Percentiles rank a stretch among this genome's conserved stretches.
phyloP scores from a whole-genome alignment of 1,140 invertebrate species.

The Homalodisca vitripennis region DNA sequence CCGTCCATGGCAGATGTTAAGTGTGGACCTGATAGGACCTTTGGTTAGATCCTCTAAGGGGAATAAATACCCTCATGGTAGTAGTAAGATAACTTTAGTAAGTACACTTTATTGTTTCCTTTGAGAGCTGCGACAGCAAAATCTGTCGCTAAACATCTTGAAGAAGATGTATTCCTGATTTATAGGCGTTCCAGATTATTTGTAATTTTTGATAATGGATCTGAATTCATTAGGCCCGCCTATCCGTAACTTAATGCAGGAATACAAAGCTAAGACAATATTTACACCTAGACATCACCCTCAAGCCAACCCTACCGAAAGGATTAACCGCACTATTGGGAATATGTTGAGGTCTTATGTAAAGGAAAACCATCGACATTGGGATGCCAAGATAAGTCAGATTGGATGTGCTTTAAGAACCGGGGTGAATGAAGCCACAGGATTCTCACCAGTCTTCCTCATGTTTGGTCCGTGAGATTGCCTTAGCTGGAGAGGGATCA shows the following conservation, averaged over 20 bases:
- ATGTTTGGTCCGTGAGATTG: not conserved
- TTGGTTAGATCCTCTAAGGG: not conserved
- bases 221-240: not conserved
- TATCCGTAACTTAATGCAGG: not conserved
- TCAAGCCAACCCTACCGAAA: slow-evolving; percentile 1
- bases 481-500: not conserved
- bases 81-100: not conserved
- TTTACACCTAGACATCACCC: not conserved
- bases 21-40: slow-evolving; percentile 8
- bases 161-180: not conserved
- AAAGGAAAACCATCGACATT: not conserved
- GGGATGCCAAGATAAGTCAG: not conserved
- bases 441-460: not conserved
- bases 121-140: not conserved
- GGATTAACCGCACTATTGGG: not conserved
- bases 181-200: not conserved
- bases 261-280: not conserved
- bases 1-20: not conserved
- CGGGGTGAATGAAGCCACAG: not conserved
- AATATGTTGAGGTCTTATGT: not conserved
- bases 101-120: not conserved
- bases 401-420: not conserved
- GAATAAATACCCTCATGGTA: not conserved
- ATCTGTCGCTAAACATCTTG: not conserved
- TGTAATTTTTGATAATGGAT: not conserved